Conservation (phyloP, 1,140 invertebrate species). For the Drosophila sucinea region DNA sequence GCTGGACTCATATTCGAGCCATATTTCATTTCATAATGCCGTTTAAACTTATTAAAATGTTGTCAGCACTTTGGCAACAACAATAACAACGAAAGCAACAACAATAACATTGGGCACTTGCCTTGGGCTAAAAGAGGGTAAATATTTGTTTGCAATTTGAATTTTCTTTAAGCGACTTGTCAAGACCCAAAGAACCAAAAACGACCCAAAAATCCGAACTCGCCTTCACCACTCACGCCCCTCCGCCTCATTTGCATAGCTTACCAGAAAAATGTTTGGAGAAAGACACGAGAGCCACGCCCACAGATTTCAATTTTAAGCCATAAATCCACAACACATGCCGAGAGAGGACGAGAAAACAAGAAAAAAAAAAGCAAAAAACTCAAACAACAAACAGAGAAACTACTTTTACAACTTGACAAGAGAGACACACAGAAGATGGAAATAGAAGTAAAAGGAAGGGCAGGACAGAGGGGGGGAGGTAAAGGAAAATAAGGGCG, state of each 20-base stretch:
- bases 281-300: slow-evolving; percentile 20
- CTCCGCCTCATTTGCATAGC: slow-evolving; percentile 54
- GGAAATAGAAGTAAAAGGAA: background rate
- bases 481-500: background rate
- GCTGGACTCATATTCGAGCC: slow-evolving; percentile 19
- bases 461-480: background rate
- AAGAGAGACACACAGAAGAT: slow-evolving; percentile 17
- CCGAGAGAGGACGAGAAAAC: slow-evolving; percentile 29
- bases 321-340: slow-evolving; percentile 70
- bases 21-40: slow-evolving; percentile 52
- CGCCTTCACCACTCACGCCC: background rate
- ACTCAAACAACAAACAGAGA: slow-evolving; percentile 21
- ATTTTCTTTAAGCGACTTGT: slow-evolving; percentile 57
- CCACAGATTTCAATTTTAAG: slow-evolving; percentile 54
- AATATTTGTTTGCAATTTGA: slow-evolving; percentile 67
- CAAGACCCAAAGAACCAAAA: slow-evolving; percentile 26
- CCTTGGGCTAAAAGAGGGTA: slow-evolving; percentile 29
- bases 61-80: slow-evolving; percentile 32
- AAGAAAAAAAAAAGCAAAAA: slow-evolving; percentile 39
- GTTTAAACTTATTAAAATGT: slow-evolving; percentile 58
- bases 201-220: slow-evolving; percentile 6
- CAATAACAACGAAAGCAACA: slow-evolving; percentile 10
- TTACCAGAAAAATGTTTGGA: slow-evolving; percentile 35
- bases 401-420: slow-evolving; percentile 57
- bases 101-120: slow-evolving; percentile 6